Conservation (phyloP, 1,140 invertebrate species). For the Linepithema humile region DNA sequence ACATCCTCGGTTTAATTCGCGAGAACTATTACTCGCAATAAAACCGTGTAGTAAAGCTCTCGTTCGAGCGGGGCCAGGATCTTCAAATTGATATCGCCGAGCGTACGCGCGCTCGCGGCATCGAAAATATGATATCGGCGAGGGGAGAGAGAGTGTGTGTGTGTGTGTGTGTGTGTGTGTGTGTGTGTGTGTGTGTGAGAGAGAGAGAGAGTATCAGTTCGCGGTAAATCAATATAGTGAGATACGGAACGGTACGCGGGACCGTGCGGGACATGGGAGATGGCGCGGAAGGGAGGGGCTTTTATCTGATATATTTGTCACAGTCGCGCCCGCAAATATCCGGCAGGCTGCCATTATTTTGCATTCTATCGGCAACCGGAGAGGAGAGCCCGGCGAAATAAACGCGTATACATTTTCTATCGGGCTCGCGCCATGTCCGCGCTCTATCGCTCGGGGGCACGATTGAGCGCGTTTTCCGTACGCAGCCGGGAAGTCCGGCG, state of each 20-base stretch:
- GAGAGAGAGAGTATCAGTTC: conserved; percentile 61
- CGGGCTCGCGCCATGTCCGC: not conserved
- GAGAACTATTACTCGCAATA: not conserved
- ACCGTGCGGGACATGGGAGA: not conserved
- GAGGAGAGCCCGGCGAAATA: conserved; percentile 42
- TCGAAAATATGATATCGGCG: conserved; percentile 54
- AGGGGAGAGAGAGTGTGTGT: too few species aligned
- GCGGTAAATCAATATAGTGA: conserved; percentile 69
- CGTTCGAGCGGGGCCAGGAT: not conserved
- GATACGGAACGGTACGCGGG: conserved; percentile 56
- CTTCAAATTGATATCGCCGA: conserved; percentile 40
- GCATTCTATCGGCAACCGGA: conserved; percentile 54
- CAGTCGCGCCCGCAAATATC: conserved; percentile 67
- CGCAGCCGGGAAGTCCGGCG: conserved; percentile 22
- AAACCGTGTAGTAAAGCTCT: conserved; percentile 3
- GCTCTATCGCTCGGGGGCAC: not conserved
- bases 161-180: too few species aligned
- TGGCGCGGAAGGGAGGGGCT: not conserved
- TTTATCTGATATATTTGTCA: conserved; percentile 72
- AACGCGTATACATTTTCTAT: conserved; percentile 43
- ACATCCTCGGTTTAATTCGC: not conserved
- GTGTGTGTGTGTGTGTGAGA: too few species aligned
- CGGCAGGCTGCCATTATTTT: conserved; percentile 69
- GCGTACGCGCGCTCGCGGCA: conserved; percentile 16
- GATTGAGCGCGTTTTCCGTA: conserved; percentile 27